Evolutionary conservation across 2,797 vertebrate genomes (phyloP).

Genomic region (Enteromius trimaculatus): DNA sequence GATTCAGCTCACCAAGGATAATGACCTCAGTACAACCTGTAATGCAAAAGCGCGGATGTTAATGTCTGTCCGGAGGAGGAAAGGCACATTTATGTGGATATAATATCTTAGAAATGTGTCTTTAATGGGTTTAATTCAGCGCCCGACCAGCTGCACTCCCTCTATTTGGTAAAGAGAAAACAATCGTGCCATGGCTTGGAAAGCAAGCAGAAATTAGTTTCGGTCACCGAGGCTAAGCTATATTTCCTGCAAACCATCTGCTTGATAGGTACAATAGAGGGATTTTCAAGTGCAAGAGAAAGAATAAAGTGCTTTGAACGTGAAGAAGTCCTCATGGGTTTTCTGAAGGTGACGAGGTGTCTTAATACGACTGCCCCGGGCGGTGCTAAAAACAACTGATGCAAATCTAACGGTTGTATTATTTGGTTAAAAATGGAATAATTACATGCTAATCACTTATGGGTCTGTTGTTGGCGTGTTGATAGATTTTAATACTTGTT

Average conservation of each 20-base stretch:
- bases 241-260: slow-evolving; percentile 98
- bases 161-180: slow-evolving; percentile 93
- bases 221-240: slow-evolving; percentile 91
- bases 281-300: slow-evolving; percentile 84
- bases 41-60: slow-evolving; percentile 35
- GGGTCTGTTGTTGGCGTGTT: slow-evolving; percentile 40
- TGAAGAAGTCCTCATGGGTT: slow-evolving; percentile 77
- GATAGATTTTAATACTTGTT: slow-evolving; percentile 45
- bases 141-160: slow-evolving; percentile 89
- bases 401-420: slow-evolving; percentile 66
- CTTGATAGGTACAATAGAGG: slow-evolving; percentile 97
- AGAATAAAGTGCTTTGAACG: slow-evolving; percentile 79
- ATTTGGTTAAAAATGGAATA: slow-evolving; percentile 58
- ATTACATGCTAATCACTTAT: slow-evolving; percentile 59
- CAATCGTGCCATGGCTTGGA: slow-evolving; percentile 88
- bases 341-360: slow-evolving; percentile 82
- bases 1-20: neutral
- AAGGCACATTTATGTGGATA: slow-evolving; percentile 84
- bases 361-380: slow-evolving; percentile 71
- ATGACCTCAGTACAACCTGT: slow-evolving; percentile 2
- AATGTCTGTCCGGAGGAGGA: slow-evolving; percentile 60
- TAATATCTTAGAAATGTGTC: slow-evolving; percentile 91
- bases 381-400: slow-evolving; percentile 54
- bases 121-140: slow-evolving; percentile 87
- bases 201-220: slow-evolving; percentile 98